Percentiles rank a stretch among this genome's conserved stretches.
phyloP scores from a whole-genome alignment of 1,140 invertebrate genomes.

The Penaeus japonicus region DNA sequence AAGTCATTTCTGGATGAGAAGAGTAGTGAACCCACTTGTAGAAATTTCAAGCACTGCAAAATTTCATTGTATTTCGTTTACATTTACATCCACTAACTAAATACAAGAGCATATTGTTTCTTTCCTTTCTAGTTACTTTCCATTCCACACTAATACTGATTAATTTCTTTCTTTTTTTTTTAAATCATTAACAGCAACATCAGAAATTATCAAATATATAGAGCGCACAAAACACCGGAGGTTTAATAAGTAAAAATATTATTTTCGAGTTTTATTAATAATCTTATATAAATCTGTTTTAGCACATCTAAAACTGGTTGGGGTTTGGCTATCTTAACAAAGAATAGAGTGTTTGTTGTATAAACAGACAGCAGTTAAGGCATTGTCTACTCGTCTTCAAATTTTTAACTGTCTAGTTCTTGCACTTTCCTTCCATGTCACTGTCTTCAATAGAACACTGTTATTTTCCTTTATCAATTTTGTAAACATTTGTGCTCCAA shows the following conservation, averaged over 20 bases:
- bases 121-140: too few species aligned
- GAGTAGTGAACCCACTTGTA: too few species aligned
- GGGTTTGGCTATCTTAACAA: slow-evolving; percentile 56
- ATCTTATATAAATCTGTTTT: slow-evolving; percentile 58
- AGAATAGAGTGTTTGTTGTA: slow-evolving; percentile 57
- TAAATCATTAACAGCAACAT: background rate
- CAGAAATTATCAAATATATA: background rate
- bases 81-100: too few species aligned
- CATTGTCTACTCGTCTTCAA: slow-evolving; percentile 55
- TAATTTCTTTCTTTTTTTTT: too few species aligned
- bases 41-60: too few species aligned
- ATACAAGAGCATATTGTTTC: too few species aligned
- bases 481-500: slow-evolving; percentile 41
- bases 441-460: background rate
- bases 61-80: too few species aligned
- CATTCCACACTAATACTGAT: too few species aligned
- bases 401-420: slow-evolving; percentile 41
- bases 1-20: too few species aligned
- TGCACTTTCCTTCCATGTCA: slow-evolving; percentile 38
- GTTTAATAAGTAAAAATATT: background rate
- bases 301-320: slow-evolving; percentile 58
- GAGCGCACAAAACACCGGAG: background rate
- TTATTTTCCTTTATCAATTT: slow-evolving; percentile 15
- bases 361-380: slow-evolving; percentile 56
- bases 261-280: slow-evolving; percentile 52